These are phyloP conservation scores for Lithophane semibrunnea DNA, from an alignment of 2,888 invertebrate species.

Conservation along the genomic window DNA sequence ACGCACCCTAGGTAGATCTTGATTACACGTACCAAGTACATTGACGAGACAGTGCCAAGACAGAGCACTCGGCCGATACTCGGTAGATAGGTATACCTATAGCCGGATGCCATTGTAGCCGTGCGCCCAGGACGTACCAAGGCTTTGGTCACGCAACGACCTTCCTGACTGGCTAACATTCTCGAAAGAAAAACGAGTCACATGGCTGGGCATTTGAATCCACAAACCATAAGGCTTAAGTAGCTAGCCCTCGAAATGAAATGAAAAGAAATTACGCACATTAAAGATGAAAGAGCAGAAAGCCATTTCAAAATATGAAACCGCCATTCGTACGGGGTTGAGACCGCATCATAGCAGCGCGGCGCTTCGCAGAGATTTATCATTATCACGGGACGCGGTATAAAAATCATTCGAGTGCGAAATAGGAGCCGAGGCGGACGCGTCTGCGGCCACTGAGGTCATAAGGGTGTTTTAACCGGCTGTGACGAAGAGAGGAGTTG, in stretches of 20 bases:
- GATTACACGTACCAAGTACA: neutral
- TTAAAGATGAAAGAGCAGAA: conserved; percentile 40
- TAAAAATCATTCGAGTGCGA: conserved; percentile 71
- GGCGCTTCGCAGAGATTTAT: conserved; percentile 65
- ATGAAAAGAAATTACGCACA: conserved; percentile 35
- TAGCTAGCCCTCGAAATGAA: conserved; percentile 17
- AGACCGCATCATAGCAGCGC: conserved; percentile 28
- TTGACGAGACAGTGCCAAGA: neutral
- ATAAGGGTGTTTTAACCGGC: conserved; percentile 15
- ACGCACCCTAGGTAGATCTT: neutral
- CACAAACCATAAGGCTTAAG: neutral
- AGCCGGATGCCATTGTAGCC: neutral
- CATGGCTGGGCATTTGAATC: neutral
- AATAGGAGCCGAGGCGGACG: conserved; percentile 66
- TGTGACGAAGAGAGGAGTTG: conserved; percentile 9
- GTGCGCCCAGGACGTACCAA: neutral
- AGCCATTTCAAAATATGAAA: conserved; percentile 50
- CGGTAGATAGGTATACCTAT: neutral
- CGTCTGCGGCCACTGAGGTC: conserved; percentile 45
- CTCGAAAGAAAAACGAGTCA: neutral
- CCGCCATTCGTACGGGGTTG: conserved; percentile 11
- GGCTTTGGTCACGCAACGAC: neutral
- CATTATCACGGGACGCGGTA: conserved; percentile 68
- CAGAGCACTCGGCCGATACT: neutral
- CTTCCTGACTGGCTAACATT: neutral